Evolutionary conservation across 2,113 vertebrate genomes (phyloP).

Genomic region (Osmerus eperlanus): DNA sequence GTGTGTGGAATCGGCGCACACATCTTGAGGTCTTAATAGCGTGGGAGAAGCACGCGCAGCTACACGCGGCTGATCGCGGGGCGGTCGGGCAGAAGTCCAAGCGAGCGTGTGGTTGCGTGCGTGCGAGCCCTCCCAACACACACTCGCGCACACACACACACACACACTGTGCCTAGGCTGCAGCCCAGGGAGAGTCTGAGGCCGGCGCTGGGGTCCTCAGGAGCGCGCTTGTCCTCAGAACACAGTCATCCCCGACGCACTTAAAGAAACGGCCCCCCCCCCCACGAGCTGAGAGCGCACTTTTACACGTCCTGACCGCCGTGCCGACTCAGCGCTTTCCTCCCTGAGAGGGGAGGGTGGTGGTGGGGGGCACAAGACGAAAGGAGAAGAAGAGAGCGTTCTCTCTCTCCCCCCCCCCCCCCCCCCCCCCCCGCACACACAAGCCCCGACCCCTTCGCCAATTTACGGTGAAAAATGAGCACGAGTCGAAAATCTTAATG

Average conservation of each 20-base stretch:
- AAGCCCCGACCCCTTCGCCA: constrained; percentile 22
- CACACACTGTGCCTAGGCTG: neutral
- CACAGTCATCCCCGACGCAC: constrained; percentile 36
- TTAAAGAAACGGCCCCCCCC: constrained; percentile 53
- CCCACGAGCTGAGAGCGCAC: constrained; percentile 70
- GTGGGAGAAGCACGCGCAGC: too few species aligned
- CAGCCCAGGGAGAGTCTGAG: too few species aligned
- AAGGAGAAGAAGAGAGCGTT: neutral
- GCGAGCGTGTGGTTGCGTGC: too few species aligned
- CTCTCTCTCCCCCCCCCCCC: constrained; percentile 1
- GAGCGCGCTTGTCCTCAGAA: constrained; percentile 46
- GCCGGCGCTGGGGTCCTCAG: neutral
- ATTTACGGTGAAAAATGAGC: constrained; percentile 56
- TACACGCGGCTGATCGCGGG: too few species aligned
- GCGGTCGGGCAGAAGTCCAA: too few species aligned
- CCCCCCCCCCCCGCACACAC: constrained; percentile 4
- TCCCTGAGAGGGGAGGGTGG: constrained; percentile 15
- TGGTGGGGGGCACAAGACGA: neutral
- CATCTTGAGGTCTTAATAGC: neutral
- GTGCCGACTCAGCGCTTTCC: constrained; percentile 66
- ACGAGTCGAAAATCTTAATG: constrained; percentile 60
- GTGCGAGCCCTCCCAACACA: neutral
- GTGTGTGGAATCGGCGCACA: neutral
- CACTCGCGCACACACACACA: neutral
- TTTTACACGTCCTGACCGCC: constrained; percentile 21